Evolutionary conservation across 2,888 invertebrate genomes (phyloP).

Genomic region (Oscheius sp.): DNA sequence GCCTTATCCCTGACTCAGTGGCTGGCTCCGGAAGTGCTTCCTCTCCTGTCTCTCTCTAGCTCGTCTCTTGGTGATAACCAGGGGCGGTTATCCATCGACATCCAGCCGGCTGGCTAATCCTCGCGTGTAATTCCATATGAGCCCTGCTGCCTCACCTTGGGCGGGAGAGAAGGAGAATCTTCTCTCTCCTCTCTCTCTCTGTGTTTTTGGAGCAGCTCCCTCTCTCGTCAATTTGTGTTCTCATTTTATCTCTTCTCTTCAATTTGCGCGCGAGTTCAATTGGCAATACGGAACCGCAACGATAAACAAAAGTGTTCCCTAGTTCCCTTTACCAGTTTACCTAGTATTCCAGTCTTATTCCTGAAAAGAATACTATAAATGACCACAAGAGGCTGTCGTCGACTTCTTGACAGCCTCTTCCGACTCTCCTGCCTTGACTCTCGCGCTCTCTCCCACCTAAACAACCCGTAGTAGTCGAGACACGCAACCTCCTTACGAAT

Average conservation of each 20-base stretch:
- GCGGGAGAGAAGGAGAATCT: slow-evolving; percentile 1
- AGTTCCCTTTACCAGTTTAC: neutral
- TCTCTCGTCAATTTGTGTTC: neutral
- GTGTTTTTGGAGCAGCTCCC: neutral
- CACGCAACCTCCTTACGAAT: neutral
- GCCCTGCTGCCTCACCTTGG: slow-evolving; percentile 24
- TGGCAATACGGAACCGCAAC: too few species aligned
- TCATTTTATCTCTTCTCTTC: slow-evolving; percentile 7
- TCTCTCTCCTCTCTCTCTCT: neutral
- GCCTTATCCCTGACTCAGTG: slow-evolving; percentile 6
- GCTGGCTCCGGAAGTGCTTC: slow-evolving; percentile 19
- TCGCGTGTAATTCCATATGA: slow-evolving; percentile 34
- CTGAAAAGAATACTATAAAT: too few species aligned
- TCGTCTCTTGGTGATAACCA: slow-evolving; percentile 24
- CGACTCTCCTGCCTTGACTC: neutral
- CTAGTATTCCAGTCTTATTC: neutral
- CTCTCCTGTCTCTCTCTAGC: neutral
- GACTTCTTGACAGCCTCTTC: neutral
- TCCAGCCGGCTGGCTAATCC: slow-evolving; percentile 36
- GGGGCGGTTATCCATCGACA: slow-evolving; percentile 18
- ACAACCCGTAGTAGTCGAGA: neutral
- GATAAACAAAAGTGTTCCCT: neutral
- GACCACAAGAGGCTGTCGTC: too few species aligned
- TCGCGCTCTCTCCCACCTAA: neutral
- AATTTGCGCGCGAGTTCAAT: neutral